Conservation (phyloP, 2,888 invertebrate genomes). For the Ametastegia equiseti region DNA sequence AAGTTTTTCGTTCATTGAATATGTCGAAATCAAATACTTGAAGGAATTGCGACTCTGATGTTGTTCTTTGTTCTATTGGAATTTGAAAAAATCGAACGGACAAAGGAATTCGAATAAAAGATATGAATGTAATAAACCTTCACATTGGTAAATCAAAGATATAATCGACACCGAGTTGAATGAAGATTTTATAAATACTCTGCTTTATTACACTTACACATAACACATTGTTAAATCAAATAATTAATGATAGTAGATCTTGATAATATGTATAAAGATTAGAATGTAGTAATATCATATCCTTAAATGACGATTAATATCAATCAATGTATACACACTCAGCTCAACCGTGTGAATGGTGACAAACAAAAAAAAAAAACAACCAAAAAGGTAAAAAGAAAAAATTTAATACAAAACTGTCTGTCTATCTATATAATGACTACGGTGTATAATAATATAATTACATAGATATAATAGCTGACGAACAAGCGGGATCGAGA, state of each 20-base stretch:
- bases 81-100: no score
- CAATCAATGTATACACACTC: neutral
- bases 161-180: neutral
- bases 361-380: neutral
- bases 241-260: neutral
- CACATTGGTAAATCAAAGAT: neutral
- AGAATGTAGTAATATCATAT: conserved; percentile 6
- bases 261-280: conserved; percentile 10
- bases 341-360: neutral
- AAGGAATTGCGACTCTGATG: no score
- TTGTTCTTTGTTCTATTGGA: no score
- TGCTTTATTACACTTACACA: conserved; percentile 20
- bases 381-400: neutral
- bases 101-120: no score
- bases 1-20: no score
- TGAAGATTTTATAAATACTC: conserved; percentile 23
- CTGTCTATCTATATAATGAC: no score
- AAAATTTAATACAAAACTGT: neutral
- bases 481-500: neutral
- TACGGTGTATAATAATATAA: no score
- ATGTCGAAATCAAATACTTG: no score
- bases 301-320: neutral
- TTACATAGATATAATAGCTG: neutral
- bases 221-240: neutral
- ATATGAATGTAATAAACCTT: no score